Conservation (phyloP, 2,888 invertebrate species). For the Eustalomyia histrio region DNA sequence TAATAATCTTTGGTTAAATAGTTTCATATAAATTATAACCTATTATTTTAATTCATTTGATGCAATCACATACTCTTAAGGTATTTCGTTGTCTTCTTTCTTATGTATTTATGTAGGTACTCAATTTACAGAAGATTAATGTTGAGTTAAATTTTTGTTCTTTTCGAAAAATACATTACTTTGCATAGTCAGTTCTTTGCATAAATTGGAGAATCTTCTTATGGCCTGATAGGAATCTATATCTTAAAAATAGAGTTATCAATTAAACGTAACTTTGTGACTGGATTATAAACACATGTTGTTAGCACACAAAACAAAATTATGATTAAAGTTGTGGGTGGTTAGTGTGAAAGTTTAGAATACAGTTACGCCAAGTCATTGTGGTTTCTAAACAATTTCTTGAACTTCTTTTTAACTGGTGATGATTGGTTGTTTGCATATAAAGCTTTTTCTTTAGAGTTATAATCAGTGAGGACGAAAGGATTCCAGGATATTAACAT, state of each 20-base stretch:
- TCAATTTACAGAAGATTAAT: slow-evolving; percentile 59
- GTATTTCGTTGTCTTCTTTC: slow-evolving; percentile 55
- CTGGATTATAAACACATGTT: background rate
- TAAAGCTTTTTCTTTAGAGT: slow-evolving; percentile 24
- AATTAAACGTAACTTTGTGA: background rate
- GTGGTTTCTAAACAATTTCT: slow-evolving; percentile 31
- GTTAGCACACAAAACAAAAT: background rate
- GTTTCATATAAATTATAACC: background rate
- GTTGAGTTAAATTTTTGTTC: slow-evolving; percentile 75
- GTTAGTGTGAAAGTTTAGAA: slow-evolving; percentile 2
- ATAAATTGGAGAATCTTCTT: slow-evolving; percentile 77
- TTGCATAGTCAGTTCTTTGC: slow-evolving; percentile 77
- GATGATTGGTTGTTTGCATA: slow-evolving; percentile 44
- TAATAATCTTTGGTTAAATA: background rate
- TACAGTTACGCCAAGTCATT: slow-evolving; percentile 31
- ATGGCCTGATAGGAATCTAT: slow-evolving; percentile 74
- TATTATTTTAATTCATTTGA: background rate
- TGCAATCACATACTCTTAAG: slow-evolving; percentile 56
- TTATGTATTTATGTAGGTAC: background rate
- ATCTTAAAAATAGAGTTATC: slow-evolving; percentile 52
- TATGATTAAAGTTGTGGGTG: slow-evolving; percentile 17
- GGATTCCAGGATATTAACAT: slow-evolving; percentile 55
- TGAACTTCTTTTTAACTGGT: slow-evolving; percentile 51
- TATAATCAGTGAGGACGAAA: slow-evolving; percentile 60
- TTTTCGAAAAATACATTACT: slow-evolving; percentile 78